Base-by-base conservation (phyloP, 1,140 invertebrate genomes). In the Cydia fagiglandana region DNA sequence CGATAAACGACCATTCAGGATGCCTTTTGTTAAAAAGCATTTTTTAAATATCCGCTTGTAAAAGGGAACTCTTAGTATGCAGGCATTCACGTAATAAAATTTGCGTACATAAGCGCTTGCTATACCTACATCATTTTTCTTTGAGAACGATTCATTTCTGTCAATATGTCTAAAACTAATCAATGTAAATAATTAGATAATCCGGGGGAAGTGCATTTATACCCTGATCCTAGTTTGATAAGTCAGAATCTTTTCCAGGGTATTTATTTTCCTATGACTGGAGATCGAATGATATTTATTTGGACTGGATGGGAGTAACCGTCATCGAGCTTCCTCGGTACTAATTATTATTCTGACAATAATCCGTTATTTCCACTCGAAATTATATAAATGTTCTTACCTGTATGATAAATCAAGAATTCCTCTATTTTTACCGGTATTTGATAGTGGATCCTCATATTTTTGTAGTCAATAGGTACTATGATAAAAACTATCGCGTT, bases 311-410 rank as follows among this genome's bases (percentile, higher is more conserved):
- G 56, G 56, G 20, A 61, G 4, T 24, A 24, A 10, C 56, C 13
- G 64, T 38, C 74, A 61, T 73, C 41, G 82, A 81, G 80, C 82
- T 81, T 83, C 82, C 82, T 79, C 68, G 74, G 77, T 77, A 80
- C 73, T 64, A 77, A 77, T 76, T 77, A 79, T 80, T 80, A 61
- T 79, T 79, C 79, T 79, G 82, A 82, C 82, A 84, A 82, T 84
- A 84, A 84, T 78, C 79, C 78, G 76, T 81, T 79, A 76, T 70
- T 77, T 50, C 61, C 74, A 79, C 77, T 78, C 53, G 10, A 74
- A 78, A 74, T 64, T 75, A 77, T 79, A 75, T 70, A 45, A 28
- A 78, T 73, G 61, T 30, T 73, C 34, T 41, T 24, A 24, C 24
- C 24, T 74, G 41, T 17, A 68, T 53, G 2, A 77, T 66, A 68